These are phyloP conservation scores for Thereuonema tuberculata DNA, from an alignment of 1,140 invertebrate genomes.

Conservation along the genomic window DNA sequence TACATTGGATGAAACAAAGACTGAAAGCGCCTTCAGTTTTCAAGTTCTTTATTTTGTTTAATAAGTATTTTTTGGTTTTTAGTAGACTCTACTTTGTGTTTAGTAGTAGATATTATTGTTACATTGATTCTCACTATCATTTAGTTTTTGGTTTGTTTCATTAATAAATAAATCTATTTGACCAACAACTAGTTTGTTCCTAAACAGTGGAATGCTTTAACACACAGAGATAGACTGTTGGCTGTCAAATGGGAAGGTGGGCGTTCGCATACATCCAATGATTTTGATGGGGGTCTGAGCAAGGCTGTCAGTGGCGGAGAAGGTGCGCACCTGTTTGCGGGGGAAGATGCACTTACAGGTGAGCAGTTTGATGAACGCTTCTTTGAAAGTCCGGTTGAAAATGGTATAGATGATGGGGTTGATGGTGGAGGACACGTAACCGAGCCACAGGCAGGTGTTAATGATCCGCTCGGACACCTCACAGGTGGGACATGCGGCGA, in stretches of 20 bases:
- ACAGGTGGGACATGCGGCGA: slow-evolving; percentile 21
- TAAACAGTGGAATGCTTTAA: not conserved
- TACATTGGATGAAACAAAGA: no score
- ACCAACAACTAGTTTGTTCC: no score
- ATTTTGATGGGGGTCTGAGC: not conserved
- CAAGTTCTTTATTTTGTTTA: no score
- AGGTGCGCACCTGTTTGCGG: not conserved
- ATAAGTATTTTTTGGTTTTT: no score
- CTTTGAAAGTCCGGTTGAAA: slow-evolving; percentile 24
- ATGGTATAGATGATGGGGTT: slow-evolving; percentile 48
- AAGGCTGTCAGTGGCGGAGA: not conserved
- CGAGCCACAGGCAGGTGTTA: slow-evolving; percentile 25
- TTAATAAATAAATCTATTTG: no score
- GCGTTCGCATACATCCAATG: not conserved
- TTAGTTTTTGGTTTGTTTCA: no score
- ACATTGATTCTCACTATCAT: no score
- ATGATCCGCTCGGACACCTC: slow-evolving; percentile 18
- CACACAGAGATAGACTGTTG: not conserved
- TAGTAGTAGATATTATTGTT: no score
- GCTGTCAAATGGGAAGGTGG: not conserved
- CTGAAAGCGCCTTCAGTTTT: no score
- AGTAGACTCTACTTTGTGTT: no score
- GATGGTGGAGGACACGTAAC: slow-evolving; percentile 36
- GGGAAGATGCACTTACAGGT: slow-evolving; percentile 15
- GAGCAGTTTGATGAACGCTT: slow-evolving; percentile 22